phyloP scores from a whole-genome alignment of 1,140 invertebrate species.

The Acyrthosiphon pisum region DNA sequence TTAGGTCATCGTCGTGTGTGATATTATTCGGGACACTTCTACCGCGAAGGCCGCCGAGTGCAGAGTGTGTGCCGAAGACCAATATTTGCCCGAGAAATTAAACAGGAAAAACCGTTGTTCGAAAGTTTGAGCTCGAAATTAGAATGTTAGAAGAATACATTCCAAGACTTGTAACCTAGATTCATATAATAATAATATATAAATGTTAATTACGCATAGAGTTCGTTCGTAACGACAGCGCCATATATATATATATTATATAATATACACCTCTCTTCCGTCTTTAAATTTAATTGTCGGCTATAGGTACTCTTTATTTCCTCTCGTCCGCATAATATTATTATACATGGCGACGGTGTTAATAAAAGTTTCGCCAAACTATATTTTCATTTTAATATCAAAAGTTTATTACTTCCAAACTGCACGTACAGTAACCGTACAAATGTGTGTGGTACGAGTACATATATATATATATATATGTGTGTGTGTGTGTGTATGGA shows the following conservation, averaged over 20 bases:
- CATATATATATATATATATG: neutral
- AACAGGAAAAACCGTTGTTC: neutral
- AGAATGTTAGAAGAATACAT: neutral
- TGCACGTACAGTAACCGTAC: neutral
- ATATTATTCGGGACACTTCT: too few species aligned
- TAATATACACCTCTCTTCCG: neutral
- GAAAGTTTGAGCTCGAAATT: neutral
- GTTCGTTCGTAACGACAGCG: neutral
- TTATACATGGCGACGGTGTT: neutral
- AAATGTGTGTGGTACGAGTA: neutral
- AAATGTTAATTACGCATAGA: neutral
- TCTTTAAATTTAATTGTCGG: neutral
- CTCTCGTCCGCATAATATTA: neutral
- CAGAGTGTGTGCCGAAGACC: too few species aligned
- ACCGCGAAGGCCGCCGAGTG: too few species aligned
- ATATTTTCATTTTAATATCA: slow-evolving; percentile 36
- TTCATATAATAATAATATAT: neutral
- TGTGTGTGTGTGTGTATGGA: neutral
- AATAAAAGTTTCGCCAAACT: slow-evolving; percentile 4
- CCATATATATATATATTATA: too few species aligned
- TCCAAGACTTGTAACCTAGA: neutral
- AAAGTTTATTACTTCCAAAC: slow-evolving; percentile 28
- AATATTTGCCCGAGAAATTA: slow-evolving; percentile 14
- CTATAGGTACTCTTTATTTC: neutral
- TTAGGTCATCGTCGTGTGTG: too few species aligned